Percentiles rank a stretch among this genome's conserved stretches.
phyloP scores from a whole-genome alignment of 2,113 vertebrate genomes.

The Siniperca knerii region DNA sequence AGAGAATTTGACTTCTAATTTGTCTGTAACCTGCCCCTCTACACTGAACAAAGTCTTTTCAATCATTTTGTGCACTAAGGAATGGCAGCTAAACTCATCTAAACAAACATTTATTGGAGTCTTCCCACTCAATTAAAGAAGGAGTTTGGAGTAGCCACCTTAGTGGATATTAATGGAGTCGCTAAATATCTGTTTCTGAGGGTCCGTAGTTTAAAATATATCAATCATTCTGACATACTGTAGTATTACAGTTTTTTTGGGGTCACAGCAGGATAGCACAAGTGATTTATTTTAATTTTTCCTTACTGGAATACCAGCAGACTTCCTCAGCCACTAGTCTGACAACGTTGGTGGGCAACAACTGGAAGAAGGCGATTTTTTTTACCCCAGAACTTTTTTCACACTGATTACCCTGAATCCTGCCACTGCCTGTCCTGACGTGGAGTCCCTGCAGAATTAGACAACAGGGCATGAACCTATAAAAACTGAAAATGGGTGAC shows the following conservation, averaged over 20 bases:
- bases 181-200: not conserved
- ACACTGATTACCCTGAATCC: constrained; percentile 61
- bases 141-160: not conserved
- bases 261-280: constrained; percentile 29
- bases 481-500: constrained; percentile 68
- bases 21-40: not conserved
- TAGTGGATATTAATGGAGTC: not conserved
- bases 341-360: constrained; percentile 60
- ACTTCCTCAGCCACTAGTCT: constrained; percentile 19
- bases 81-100: not conserved
- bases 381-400: constrained; percentile 47
- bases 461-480: constrained; percentile 60
- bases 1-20: not conserved
- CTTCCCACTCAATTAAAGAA: constrained; percentile 7
- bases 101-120: not conserved
- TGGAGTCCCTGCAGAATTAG: constrained; percentile 60
- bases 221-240: constrained; percentile 25
- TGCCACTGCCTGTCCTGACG: constrained; percentile 70
- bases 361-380: constrained; percentile 56
- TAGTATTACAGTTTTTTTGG: constrained; percentile 6
- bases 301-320: constrained; percentile 25
- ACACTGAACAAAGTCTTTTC: not conserved
- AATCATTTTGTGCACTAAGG: not conserved
- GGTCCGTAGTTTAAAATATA: constrained; percentile 3
- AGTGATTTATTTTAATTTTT: constrained; percentile 37